Percentiles rank a stretch among this genome's conserved stretches.
phyloP scores from a whole-genome alignment of 2,888 invertebrate genomes.

The Malthinus seriepunctatus region DNA sequence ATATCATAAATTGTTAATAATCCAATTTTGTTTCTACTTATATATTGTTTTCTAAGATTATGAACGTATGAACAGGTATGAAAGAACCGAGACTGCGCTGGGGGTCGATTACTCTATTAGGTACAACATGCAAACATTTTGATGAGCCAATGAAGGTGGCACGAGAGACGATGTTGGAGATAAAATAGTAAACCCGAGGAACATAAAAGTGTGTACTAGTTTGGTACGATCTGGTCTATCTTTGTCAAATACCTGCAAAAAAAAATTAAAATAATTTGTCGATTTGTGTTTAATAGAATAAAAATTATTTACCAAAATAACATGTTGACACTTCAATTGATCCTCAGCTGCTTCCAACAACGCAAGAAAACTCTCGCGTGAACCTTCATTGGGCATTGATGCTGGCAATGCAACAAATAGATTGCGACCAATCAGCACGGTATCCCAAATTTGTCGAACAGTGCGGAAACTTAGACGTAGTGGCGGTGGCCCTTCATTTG shows the following conservation, averaged over 20 bases:
- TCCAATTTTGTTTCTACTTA: too few species aligned
- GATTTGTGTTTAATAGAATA: background rate
- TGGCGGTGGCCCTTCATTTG: conserved; percentile 55
- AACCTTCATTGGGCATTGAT: conserved; percentile 85
- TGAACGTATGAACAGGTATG: conserved; percentile 29
- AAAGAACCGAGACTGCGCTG: conserved; percentile 45
- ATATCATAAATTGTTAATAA: too few species aligned
- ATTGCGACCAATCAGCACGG: conserved; percentile 65
- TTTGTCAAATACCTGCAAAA: conserved; percentile 47
- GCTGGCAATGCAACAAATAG: conserved; percentile 90
- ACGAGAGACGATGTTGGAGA: conserved; percentile 80
- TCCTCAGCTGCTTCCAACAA: conserved; percentile 96
- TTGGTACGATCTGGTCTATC: conserved; percentile 82
- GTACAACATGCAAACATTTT: conserved; percentile 55
- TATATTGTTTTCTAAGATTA: background rate
- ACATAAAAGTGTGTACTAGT: conserved; percentile 94
- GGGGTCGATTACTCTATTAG: conserved; percentile 53
- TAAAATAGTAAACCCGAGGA: conserved; percentile 90
- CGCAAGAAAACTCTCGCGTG: conserved; percentile 93
- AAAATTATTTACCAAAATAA: conserved; percentile 62
- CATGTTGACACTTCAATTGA: conserved; percentile 79
- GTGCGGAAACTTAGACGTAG: conserved; percentile 56
- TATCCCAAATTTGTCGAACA: conserved; percentile 52
- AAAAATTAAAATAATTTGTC: background rate
- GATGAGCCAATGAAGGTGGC: conserved; percentile 58